A percentile compares a stretch with the other conserved stretches of the same genome.
These are phyloP conservation scores for Lymantria dispar DNA, from an alignment of 2,888 invertebrate species.

Conservation along the genomic window DNA sequence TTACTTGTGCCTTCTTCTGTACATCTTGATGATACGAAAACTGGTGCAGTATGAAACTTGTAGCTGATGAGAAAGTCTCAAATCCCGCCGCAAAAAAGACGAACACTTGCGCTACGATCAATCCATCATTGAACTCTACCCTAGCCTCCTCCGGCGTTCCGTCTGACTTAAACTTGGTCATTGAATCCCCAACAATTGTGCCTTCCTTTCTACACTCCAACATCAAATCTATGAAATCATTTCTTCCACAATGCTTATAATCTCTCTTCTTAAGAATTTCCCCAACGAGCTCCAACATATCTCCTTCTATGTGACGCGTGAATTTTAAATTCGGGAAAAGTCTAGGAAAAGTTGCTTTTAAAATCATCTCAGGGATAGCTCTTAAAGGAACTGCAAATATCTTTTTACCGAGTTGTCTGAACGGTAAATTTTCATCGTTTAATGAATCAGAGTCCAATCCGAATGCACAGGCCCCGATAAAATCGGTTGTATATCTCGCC, in stretches of 20 bases:
- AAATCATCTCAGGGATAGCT: neutral
- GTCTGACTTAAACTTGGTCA: constrained; percentile 44
- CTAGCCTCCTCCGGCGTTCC: constrained; percentile 40
- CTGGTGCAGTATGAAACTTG: no score
- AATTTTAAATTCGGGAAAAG: constrained; percentile 9
- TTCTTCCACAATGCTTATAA: constrained; percentile 47
- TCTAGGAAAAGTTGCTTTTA: constrained; percentile 17
- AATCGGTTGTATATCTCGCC: constrained; percentile 7
- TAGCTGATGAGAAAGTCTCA: no score
- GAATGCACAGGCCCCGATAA: constrained; percentile 27
- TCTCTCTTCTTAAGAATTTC: constrained; percentile 23
- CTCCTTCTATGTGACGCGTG: constrained; percentile 9
- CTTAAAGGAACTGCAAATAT: constrained; percentile 14
- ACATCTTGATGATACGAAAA: constrained; percentile 52
- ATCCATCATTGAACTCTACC: constrained; percentile 44
- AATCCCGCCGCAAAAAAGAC: no score
- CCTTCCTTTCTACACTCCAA: constrained; percentile 20
- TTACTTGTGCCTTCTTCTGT: constrained; percentile 41
- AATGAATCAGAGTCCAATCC: constrained; percentile 44
- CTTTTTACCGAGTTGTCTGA: constrained; percentile 33
- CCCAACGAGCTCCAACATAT: constrained; percentile 16
- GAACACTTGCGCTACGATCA: constrained; percentile 5
- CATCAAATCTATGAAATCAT: constrained; percentile 57
- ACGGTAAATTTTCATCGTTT: constrained; percentile 42
- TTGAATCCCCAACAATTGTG: constrained; percentile 46